These are phyloP conservation scores for Balaenoptera acutorostrata DNA, from an alignment of 2,113 vertebrate genomes.

Conservation along the genomic window DNA sequence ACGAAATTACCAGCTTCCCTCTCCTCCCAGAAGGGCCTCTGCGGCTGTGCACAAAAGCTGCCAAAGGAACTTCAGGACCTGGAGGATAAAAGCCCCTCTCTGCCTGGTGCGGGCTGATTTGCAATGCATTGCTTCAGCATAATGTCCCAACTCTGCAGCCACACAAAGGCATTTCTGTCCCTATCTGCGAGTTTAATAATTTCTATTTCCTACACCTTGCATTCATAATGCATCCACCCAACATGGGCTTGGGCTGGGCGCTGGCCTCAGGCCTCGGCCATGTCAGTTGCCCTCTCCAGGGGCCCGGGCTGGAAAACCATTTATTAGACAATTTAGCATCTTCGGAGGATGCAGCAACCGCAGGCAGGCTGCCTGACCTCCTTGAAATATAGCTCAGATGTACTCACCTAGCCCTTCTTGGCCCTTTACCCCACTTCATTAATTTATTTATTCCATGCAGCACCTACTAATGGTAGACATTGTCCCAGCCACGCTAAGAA, in stretches of 20 bases:
- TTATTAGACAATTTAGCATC: conserved; percentile 26
- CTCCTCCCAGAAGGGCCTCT: conserved; percentile 78
- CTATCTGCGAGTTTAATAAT: conserved; percentile 79
- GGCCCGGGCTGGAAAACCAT: conserved; percentile 27
- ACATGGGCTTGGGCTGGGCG: not conserved
- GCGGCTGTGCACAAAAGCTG: conserved; percentile 80
- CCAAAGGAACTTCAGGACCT: conserved; percentile 69
- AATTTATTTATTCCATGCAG: not conserved
- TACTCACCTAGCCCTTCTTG: not conserved
- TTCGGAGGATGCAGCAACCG: not conserved
- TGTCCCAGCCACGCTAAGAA: not conserved
- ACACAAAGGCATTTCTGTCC: conserved; percentile 80
- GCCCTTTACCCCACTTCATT: not conserved
- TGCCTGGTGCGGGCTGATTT: conserved; percentile 75
- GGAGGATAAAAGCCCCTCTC: conserved; percentile 77
- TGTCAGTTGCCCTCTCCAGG: conserved; percentile 18
- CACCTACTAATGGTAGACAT: not conserved
- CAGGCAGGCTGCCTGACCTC: not conserved
- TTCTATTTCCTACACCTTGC: conserved; percentile 75
- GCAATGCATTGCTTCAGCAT: conserved; percentile 82
- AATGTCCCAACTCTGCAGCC: conserved; percentile 78
- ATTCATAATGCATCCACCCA: conserved; percentile 70
- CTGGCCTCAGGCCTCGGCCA: conserved; percentile 21
- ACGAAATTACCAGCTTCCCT: conserved; percentile 80
- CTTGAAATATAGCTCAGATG: not conserved